Conservation (phyloP, 2,797 vertebrate species). For the Neopelma chrysocephalum region DNA sequence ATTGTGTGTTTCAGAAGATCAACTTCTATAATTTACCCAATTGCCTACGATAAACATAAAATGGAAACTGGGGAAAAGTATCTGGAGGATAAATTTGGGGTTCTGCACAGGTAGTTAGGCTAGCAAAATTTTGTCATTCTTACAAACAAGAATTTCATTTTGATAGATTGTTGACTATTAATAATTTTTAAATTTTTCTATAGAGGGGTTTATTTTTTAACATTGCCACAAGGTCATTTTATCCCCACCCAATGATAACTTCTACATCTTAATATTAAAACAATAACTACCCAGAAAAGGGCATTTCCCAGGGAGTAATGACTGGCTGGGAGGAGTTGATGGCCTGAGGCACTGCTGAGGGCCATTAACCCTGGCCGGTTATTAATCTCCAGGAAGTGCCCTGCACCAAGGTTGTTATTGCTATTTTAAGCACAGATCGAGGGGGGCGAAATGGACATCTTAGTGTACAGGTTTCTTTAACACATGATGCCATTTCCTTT, state of each 20-base stretch:
- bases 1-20: background rate
- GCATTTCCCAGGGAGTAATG: constrained; percentile 60
- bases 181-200: background rate
- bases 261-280: constrained; percentile 35
- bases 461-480: background rate
- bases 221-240: background rate
- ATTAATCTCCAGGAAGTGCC: constrained; percentile 54
- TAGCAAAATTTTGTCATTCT: background rate
- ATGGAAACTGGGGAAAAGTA: background rate
- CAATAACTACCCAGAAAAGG: constrained; percentile 30
- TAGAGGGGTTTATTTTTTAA: background rate
- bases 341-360: constrained; percentile 54
- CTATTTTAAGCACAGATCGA: constrained; percentile 41
- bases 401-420: constrained; percentile 38
- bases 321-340: constrained; percentile 54
- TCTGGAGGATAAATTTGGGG: background rate
- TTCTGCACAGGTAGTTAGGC: background rate
- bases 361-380: constrained; percentile 44
- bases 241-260: background rate
- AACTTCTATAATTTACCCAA: background rate
- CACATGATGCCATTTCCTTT: background rate
- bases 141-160: background rate
- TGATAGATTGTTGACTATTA: background rate
- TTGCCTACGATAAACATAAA: background rate
- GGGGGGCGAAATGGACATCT: background rate